phyloP scores from a whole-genome alignment of 1,140 invertebrate species.

The Wasmannia auropunctata region DNA sequence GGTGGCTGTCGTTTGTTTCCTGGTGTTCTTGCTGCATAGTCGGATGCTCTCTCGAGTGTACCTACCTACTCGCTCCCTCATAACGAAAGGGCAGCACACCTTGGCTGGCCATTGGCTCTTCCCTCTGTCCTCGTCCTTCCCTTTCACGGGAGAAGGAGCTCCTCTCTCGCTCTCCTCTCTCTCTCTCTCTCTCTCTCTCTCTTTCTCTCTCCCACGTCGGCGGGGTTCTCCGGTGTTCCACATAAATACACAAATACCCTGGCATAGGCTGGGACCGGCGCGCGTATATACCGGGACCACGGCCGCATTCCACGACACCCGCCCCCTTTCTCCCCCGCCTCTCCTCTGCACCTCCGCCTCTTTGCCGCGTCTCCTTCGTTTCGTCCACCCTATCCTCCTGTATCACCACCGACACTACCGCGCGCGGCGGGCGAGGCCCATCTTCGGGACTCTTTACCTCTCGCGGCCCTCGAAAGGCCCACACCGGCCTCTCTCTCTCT shows the following conservation, averaged over 20 bases:
- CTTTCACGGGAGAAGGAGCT: conserved; percentile 51
- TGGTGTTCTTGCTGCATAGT: conserved; percentile 83
- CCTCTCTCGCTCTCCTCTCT: conserved; percentile 38
- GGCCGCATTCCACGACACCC: conserved; percentile 83
- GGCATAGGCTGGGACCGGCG: conserved; percentile 73
- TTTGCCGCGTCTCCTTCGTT: conserved; percentile 42
- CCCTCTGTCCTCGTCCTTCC: conserved; percentile 59
- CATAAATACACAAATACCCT: conserved; percentile 85
- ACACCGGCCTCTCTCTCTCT: too few species aligned
- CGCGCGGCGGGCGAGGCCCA: conserved; percentile 63
- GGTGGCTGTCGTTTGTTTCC: conserved; percentile 78
- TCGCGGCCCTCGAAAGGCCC: conserved; percentile 22
- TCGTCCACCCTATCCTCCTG: conserved; percentile 62
- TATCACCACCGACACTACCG: conserved; percentile 56
- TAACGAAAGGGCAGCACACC: conserved; percentile 83
- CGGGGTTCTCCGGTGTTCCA: conserved; percentile 80
- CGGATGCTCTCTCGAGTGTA: conserved; percentile 73
- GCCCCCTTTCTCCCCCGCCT: conserved; percentile 55
- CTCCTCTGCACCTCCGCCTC: conserved; percentile 27
- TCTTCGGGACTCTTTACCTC: conserved; percentile 77
- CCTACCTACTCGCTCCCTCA: conserved; percentile 72
- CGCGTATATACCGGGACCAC: conserved; percentile 79
- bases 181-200: neutral
- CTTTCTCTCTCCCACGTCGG: conserved; percentile 40
- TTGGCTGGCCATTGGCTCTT: conserved; percentile 84